Percentiles rank a stretch among this genome's conserved stretches.
These are phyloP conservation scores for Macrotis lagotis DNA, from an alignment of 2,113 vertebrate species.

Conservation along the genomic window DNA sequence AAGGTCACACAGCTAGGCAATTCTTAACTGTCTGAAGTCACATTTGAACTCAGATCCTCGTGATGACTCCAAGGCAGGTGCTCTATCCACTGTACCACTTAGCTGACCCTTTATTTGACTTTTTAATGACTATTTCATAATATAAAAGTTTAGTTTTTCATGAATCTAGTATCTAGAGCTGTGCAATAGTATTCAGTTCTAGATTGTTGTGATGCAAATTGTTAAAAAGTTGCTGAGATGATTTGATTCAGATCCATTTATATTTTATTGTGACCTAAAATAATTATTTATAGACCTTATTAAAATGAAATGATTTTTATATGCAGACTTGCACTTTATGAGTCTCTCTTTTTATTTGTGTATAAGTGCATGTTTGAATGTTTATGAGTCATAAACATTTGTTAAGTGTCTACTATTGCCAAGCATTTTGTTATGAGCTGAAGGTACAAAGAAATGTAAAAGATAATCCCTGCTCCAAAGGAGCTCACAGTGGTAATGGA, in stretches of 20 bases:
- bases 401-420: neutral
- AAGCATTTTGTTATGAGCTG: neutral
- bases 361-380: neutral
- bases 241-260: neutral
- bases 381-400: neutral
- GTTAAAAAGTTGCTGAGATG: too few species aligned
- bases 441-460: neutral
- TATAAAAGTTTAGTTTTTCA: conserved; percentile 31
- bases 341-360: conserved; percentile 9
- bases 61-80: too few species aligned
- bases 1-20: too few species aligned
- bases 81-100: too few species aligned
- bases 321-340: conserved; percentile 35
- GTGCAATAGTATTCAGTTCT: neutral
- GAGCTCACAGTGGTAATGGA: neutral
- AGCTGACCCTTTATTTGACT: too few species aligned
- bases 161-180: neutral
- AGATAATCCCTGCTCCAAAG: neutral
- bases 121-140: too few species aligned
- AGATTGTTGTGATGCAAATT: neutral
- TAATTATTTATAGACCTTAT: neutral
- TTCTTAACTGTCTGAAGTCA: too few species aligned
- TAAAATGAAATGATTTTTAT: neutral
- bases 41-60: too few species aligned
- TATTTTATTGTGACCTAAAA: neutral